phyloP scores from a whole-genome alignment of 2,797 vertebrate genomes.

The Selene dorsalis region DNA sequence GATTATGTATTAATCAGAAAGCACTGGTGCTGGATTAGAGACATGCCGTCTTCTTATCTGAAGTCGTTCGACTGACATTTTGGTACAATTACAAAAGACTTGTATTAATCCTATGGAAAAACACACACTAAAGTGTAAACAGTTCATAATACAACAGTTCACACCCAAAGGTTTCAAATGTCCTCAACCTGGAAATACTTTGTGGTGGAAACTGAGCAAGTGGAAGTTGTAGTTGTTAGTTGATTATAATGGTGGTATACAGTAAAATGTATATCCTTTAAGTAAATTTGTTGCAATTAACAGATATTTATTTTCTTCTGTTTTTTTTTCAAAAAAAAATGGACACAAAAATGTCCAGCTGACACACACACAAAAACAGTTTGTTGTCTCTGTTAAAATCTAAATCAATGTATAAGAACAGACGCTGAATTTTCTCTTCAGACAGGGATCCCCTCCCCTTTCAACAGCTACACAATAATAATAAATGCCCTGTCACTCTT shows the following conservation, averaged over 20 bases:
- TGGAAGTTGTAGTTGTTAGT: neutral
- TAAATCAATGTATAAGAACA: neutral
- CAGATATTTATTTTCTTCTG: too few relatives aligned
- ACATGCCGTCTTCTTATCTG: neutral
- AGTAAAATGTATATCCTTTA: too few relatives aligned
- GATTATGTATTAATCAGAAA: neutral
- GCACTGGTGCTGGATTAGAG: neutral
- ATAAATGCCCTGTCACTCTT: conserved; percentile 14
- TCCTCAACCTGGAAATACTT: neutral
- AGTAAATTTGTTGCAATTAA: too few relatives aligned
- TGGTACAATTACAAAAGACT: neutral
- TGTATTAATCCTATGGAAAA: neutral
- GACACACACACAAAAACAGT: too few relatives aligned
- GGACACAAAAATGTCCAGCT: too few relatives aligned
- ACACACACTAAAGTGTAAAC: neutral
- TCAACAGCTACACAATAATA: neutral
- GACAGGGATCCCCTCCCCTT: neutral
- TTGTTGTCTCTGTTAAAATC: too few relatives aligned
- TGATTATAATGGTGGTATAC: too few relatives aligned
- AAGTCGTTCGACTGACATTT: neutral
- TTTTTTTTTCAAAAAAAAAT: too few relatives aligned
- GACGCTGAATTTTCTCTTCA: neutral
- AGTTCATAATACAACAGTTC: neutral
- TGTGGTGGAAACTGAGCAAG: neutral
- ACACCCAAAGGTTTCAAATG: conserved; percentile 21